Evolutionary conservation across 2,888 invertebrate genomes (phyloP), one percentile per base, ranked within the genome.

Genomic region (Syrphus vitripennis): DNA sequence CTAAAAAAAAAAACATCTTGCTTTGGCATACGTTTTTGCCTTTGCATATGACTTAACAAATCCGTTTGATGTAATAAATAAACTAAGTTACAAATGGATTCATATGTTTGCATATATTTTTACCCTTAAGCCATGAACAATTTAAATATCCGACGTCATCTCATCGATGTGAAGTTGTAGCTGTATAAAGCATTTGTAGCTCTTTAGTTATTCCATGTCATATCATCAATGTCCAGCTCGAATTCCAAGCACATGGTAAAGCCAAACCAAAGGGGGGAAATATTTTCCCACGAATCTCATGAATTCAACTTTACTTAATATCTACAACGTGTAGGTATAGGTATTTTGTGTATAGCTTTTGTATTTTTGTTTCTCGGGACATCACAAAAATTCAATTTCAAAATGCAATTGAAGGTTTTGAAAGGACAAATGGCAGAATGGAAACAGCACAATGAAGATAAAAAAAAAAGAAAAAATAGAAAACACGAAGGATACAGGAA

Each of bases 391-490:
- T 79, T 83, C 83, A 55, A 83, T 83, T 83, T 83, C 61, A 42
- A 70, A 83, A 79, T 74, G 69, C 61, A 74, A 79, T 79, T 83
- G 71, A 83, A 79, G 61, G 12, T 83, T 69, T 67, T 63, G n/a
- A 69, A 74, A 55, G 69, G 72, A 75, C 55, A 21, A 78, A 72
- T 53, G 50, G 53, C 3, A 29, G 19, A 50, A 29, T n/a, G n/a
- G 12, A 16, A 19, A 74, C 10, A 10, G 37, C 7, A 31, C 61
- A 16, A 48, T 34, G 7, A 26, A 42, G n/a, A 34, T 29, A 16
- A 16, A n/a, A 19, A 12, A 42, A 19, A 57, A n/a, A 53, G 55
- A 69, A 53, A 59, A 45, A 31, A 21, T 21, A 14, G 3, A 29
- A 19, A 63, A 40, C 40, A 34, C 67, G 16, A 72, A 77, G 57